phyloP scores from a whole-genome alignment of 2,888 invertebrate species.

The Caenorhabditis sp. region DNA sequence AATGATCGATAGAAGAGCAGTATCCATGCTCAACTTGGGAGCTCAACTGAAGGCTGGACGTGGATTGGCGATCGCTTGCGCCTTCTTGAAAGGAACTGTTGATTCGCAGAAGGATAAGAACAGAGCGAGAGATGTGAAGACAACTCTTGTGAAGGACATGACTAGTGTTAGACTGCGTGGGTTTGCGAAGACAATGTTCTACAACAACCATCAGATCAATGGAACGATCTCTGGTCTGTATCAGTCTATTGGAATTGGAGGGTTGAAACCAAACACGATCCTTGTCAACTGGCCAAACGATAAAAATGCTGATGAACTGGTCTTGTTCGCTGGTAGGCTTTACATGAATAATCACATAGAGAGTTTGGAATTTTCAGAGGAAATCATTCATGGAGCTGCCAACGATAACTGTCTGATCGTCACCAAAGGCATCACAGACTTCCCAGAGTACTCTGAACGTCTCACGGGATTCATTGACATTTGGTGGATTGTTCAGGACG shows the following conservation, averaged over 20 bases:
- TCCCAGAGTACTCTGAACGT: conserved; percentile 92
- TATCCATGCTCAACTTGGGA: conserved; percentile 94
- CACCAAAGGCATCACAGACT: conserved; percentile 97
- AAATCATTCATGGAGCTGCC: conserved; percentile 88
- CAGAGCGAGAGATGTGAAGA: conserved; percentile 87
- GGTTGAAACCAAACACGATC: conserved; percentile 98
- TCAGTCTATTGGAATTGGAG: conserved; percentile 97
- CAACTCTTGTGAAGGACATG: conserved; percentile 86
- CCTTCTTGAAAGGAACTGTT: conserved; percentile 86
- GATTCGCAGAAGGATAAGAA: conserved; percentile 85
- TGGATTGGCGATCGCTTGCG: conserved; percentile 95
- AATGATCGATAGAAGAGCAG: conserved; percentile 78
- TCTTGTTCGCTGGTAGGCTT: conserved; percentile 73
- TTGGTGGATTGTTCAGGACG: conserved; percentile 98
- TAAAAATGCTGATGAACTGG: conserved; percentile 75
- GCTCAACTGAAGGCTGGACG: conserved; percentile 91
- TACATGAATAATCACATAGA: background rate
- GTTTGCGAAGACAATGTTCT: conserved; percentile 95
- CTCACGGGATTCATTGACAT: conserved; percentile 93
- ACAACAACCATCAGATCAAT: conserved; percentile 86
- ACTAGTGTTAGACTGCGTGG: conserved; percentile 96
- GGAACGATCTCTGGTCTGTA: conserved; percentile 85
- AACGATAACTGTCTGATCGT: conserved; percentile 96
- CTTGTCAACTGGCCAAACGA: conserved; percentile 97
- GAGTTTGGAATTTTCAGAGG: conserved; percentile 71